Evolutionary conservation across 2,113 vertebrate species (phyloP).

Genomic region (Nyctibius bracteatus): DNA sequence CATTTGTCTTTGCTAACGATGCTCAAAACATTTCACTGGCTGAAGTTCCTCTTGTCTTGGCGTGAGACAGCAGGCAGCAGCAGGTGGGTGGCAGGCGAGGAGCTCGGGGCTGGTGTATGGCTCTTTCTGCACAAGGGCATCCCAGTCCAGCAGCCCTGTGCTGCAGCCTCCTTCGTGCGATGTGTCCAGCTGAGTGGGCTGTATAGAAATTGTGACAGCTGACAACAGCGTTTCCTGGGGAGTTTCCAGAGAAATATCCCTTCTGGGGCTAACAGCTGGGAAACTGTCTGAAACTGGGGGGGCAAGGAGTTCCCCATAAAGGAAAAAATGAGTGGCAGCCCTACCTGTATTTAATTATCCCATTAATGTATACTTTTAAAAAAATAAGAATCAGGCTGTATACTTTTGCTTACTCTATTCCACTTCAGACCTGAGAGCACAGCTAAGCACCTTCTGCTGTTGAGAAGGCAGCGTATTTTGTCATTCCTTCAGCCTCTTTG

Average conservation of each 20-base stretch:
- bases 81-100: fast-evolving
- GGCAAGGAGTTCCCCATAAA: neutral
- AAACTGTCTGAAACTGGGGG: neutral
- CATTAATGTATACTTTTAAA: neutral
- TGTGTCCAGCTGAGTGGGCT: neutral
- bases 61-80: neutral
- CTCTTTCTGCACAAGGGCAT: neutral
- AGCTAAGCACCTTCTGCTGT: neutral
- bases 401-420: neutral
- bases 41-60: neutral
- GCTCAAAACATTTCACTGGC: neutral
- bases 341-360: neutral
- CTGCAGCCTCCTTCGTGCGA: neutral
- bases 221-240: neutral
- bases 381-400: neutral
- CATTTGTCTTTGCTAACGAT: neutral
- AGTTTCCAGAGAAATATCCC: neutral
- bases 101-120: neutral
- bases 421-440: neutral
- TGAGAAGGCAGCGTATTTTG: neutral
- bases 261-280: neutral
- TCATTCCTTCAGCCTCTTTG: neutral
- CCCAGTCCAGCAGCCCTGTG: neutral
- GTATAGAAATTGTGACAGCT: neutral
- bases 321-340: neutral